phyloP scores from a whole-genome alignment of 2,888 invertebrate genomes.

The Cyclophora albipunctata region DNA sequence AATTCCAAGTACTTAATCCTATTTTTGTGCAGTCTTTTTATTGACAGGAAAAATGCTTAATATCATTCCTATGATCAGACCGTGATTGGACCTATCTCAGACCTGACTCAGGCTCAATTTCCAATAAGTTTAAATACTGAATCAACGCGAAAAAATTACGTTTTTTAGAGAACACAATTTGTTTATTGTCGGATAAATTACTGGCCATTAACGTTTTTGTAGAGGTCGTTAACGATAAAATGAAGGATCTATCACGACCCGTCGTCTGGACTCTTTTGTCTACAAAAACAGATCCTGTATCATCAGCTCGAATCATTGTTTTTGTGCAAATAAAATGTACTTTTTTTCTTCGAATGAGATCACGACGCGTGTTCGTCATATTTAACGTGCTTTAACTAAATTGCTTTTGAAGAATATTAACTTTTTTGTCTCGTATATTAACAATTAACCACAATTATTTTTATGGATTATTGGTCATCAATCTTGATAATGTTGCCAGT shows the following conservation, averaged over 20 bases:
- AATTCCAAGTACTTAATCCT: no score
- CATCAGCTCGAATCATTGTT: constrained; percentile 41
- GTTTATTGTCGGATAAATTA: constrained; percentile 6
- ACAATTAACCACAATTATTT: not conserved
- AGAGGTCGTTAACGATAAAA: constrained; percentile 4
- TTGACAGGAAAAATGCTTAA: no score
- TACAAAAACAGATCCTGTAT: constrained; percentile 55
- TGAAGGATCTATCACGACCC: not conserved
- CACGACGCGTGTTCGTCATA: constrained; percentile 32
- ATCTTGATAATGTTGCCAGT: not conserved
- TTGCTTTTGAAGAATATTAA: constrained; percentile 8
- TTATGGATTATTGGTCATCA: not conserved
- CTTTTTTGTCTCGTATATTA: not conserved
- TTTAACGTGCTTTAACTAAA: constrained; percentile 18
- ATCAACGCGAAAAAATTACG: no score
- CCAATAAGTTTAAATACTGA: no score
- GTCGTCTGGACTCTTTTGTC: constrained; percentile 26
- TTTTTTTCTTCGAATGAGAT: constrained; percentile 53
- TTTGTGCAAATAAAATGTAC: constrained; percentile 47
- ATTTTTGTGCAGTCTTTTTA: no score
- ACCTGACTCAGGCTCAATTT: no score
- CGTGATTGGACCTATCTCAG: no score
- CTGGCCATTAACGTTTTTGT: constrained; percentile 11
- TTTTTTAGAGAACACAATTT: not conserved
- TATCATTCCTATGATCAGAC: no score